phyloP scores from a whole-genome alignment of 2,888 invertebrate genomes.

The Nysson spinosus region DNA sequence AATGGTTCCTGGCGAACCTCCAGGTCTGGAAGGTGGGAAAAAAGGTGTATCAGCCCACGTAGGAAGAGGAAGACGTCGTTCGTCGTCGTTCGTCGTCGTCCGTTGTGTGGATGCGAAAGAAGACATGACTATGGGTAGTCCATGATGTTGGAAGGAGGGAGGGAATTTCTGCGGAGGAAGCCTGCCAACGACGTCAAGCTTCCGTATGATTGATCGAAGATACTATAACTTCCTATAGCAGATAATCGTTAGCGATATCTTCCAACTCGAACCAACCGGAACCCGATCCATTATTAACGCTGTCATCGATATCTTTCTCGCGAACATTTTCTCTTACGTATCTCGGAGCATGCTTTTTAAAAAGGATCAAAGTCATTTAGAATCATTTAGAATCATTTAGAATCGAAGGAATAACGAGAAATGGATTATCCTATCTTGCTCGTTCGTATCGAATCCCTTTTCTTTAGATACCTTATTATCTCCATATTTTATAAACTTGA shows the following conservation, averaged over 20 bases:
- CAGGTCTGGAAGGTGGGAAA: slow-evolving; percentile 50
- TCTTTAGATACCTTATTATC: too few relatives aligned
- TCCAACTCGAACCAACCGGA: slow-evolving; percentile 56
- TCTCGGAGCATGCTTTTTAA: neutral
- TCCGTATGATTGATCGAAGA: slow-evolving; percentile 68
- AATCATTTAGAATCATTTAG: neutral
- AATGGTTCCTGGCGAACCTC: slow-evolving; percentile 62
- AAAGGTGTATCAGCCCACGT: slow-evolving; percentile 59
- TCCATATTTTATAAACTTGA: too few relatives aligned
- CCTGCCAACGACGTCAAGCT: slow-evolving; percentile 65
- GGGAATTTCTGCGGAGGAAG: slow-evolving; percentile 48
- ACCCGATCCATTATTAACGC: slow-evolving; percentile 62
- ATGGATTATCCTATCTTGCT: neutral
- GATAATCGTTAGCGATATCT: slow-evolving; percentile 64
- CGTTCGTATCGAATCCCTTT: neutral
- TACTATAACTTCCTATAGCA: slow-evolving; percentile 49
- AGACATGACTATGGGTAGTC: slow-evolving; percentile 58
- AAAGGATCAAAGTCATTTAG: slow-evolving; percentile 4
- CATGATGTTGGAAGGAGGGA: slow-evolving; percentile 42
- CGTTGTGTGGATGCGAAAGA: slow-evolving; percentile 48
- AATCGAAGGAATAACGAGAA: neutral
- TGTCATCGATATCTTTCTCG: slow-evolving; percentile 59
- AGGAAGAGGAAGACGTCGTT: slow-evolving; percentile 57
- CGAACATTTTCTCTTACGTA: slow-evolving; percentile 27
- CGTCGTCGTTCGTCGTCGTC: too few relatives aligned